A percentile compares a stretch with the other conserved stretches of the same genome.
Conservation (phyloP, 2,888 invertebrate genomes). For the Cremastinae sp. region DNA sequence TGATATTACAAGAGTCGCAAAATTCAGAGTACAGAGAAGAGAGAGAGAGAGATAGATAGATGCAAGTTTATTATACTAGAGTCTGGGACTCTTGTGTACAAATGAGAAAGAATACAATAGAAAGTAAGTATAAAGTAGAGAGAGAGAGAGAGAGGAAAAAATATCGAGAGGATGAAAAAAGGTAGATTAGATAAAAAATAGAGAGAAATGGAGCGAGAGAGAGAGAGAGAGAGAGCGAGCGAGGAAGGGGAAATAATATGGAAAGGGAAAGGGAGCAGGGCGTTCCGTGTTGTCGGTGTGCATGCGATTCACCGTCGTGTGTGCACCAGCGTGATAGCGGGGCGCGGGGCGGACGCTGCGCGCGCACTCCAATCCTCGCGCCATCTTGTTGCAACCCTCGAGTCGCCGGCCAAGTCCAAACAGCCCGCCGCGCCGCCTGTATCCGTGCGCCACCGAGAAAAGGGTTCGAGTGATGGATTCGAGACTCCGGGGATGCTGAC, state of each 20-base stretch:
- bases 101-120: too few species aligned
- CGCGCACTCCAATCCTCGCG: constrained; percentile 62
- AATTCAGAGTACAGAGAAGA: too few species aligned
- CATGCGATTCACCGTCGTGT: constrained; percentile 19
- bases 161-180: too few species aligned
- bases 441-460: constrained; percentile 43
- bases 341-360: constrained; percentile 48
- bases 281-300: neutral
- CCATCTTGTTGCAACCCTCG: constrained; percentile 69
- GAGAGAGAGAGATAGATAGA: too few species aligned
- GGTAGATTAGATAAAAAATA: too few species aligned
- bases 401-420: constrained; percentile 42
- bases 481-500: constrained; percentile 55
- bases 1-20: too few species aligned
- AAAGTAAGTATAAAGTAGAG: too few species aligned
- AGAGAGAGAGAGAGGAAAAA: neutral
- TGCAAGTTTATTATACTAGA: too few species aligned
- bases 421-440: constrained; percentile 25
- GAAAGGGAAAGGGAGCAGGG: neutral
- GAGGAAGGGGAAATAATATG: constrained; percentile 41
- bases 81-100: too few species aligned
- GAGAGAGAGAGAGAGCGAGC: constrained; percentile 58
- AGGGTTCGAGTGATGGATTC: constrained; percentile 44
- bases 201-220: constrained; percentile 57
- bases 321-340: constrained; percentile 8